phyloP scores from a whole-genome alignment of 1,140 invertebrate genomes.

The fruit fly (Drosophila melanogaster) region DNA sequence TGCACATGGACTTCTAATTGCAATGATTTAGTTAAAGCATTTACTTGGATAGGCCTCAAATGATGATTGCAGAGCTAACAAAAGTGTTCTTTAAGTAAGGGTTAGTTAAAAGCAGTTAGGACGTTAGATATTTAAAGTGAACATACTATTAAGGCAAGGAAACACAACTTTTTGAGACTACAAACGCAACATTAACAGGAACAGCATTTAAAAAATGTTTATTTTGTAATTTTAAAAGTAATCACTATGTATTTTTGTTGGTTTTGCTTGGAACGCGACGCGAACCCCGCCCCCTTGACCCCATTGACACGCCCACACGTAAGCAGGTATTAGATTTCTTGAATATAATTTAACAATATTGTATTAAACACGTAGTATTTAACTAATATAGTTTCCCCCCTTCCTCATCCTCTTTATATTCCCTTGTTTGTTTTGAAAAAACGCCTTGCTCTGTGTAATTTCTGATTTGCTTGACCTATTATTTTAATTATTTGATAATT shows the following conservation, averaged over 20 bases:
- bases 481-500: conserved; percentile 23
- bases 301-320: conserved; percentile 33
- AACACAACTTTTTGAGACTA: conserved; percentile 80
- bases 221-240: conserved; percentile 68
- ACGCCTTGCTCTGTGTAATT: conserved; percentile 60
- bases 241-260: conserved; percentile 46
- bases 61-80: conserved; percentile 36
- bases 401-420: too few relatives aligned
- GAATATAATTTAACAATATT: conserved; percentile 55
- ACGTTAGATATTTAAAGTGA: conserved; percentile 28
- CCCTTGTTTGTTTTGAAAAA: conserved; percentile 65
- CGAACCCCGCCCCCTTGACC: conserved; percentile 11
- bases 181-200: conserved; percentile 82
- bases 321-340: conserved; percentile 66
- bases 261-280: conserved; percentile 42
- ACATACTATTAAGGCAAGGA: conserved; percentile 35
- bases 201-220: conserved; percentile 82
- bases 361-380: conserved; percentile 52
- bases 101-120: conserved; percentile 18
- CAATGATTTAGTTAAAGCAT: conserved; percentile 41
- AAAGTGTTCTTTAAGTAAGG: conserved; percentile 51
- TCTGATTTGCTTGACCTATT: conserved; percentile 37
- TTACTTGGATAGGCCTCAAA: conserved; percentile 54
- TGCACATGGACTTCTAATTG: conserved; percentile 25
- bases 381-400: conserved; percentile 40